Base-by-base conservation (phyloP, 2,113 vertebrate species). In the Melanocharis versteri region DNA sequence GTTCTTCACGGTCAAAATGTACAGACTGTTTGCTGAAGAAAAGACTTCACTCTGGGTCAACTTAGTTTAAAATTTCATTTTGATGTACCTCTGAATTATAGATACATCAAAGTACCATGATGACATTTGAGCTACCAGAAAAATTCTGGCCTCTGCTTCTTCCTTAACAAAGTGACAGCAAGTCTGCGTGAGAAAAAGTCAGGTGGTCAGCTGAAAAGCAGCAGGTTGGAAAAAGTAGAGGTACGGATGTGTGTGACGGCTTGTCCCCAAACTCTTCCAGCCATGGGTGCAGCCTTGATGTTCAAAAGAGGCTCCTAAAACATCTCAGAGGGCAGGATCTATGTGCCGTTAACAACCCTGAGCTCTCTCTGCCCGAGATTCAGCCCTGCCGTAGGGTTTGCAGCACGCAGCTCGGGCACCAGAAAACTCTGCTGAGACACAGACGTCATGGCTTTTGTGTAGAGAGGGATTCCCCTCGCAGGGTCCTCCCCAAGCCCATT, bases 371-470 rank as follows among this genome's bases (percentile, higher is more conserved):
- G 75, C 50, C 45, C 33, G 14, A 24, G 45, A 53, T 75, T 47
- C 42, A 66, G 56, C 70, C 39, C 68, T 57, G n/a, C 27, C 2
- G 0, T 2, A 33, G 48, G 35, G 65, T 64, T 80, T 56, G 57
- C 53, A 60, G 39, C 4, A 4, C 47, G 10, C 8, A 30, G 47
- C 33, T 54, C 6, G 11, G 30, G 30, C 33, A 39, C 21, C 30
- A 54, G 58, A 60, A 33, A 27, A 19, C 9, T 10, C 3, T 50
- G 35, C 44, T 23, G 72, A 54, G 87, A 83, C 39, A 66, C 28
- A 60, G 61, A 23, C 0, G 0, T 13, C 61, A 31, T 4, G 13
- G 42, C 39, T 93, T 3, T 0, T 42, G 31, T 13, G 3, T 8
- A 8, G 15, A 47, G 26, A 81, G 14, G 7, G 4, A 3, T 6